These are phyloP conservation scores for Xiphophorus couchianus DNA, from an alignment of 2,113 vertebrate genomes.

Conservation along the genomic window DNA sequence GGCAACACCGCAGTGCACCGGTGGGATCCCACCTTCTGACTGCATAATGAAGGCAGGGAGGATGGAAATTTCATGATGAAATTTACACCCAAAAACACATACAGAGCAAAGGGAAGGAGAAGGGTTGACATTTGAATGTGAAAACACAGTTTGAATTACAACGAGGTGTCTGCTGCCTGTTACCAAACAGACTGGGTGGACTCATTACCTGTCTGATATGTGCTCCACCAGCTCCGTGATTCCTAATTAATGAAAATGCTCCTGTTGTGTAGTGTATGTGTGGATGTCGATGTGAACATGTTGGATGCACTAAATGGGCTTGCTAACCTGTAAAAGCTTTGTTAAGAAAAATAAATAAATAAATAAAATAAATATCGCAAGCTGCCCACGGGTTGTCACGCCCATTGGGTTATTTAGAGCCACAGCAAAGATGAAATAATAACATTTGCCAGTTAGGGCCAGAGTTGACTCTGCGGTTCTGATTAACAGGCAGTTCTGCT, in stretches of 20 bases:
- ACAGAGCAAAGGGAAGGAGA: slow-evolving; percentile 47
- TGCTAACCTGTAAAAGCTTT: slow-evolving; percentile 41
- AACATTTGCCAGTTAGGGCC: slow-evolving; percentile 64
- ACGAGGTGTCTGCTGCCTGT: slow-evolving; percentile 57
- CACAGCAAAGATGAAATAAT: slow-evolving; percentile 69
- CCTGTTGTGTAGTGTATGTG: slow-evolving; percentile 47
- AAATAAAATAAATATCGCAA: background rate
- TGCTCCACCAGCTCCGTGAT: slow-evolving; percentile 35
- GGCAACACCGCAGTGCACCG: slow-evolving; percentile 37
- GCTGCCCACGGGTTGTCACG: slow-evolving; percentile 61
- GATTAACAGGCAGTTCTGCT: slow-evolving; percentile 64
- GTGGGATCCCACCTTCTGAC: slow-evolving; percentile 44
- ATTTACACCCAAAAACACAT: slow-evolving; percentile 65
- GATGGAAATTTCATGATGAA: slow-evolving; percentile 70
- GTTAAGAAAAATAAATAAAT: slow-evolving; percentile 30
- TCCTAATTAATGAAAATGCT: slow-evolving; percentile 72
- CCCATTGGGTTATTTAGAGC: slow-evolving; percentile 59
- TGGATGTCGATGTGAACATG: slow-evolving; percentile 17
- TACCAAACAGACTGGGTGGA: slow-evolving; percentile 44
- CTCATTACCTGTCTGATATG: slow-evolving; percentile 52
- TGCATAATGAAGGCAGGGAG: slow-evolving; percentile 50
- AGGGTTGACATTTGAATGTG: slow-evolving; percentile 70
- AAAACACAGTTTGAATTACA: slow-evolving; percentile 63
- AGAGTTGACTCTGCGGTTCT: slow-evolving; percentile 46
- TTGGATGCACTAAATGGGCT: slow-evolving; percentile 23